Percentiles rank a stretch among this genome's conserved stretches.
Conservation (phyloP, 2,888 invertebrate genomes). For the Laspeyria flexula region DNA sequence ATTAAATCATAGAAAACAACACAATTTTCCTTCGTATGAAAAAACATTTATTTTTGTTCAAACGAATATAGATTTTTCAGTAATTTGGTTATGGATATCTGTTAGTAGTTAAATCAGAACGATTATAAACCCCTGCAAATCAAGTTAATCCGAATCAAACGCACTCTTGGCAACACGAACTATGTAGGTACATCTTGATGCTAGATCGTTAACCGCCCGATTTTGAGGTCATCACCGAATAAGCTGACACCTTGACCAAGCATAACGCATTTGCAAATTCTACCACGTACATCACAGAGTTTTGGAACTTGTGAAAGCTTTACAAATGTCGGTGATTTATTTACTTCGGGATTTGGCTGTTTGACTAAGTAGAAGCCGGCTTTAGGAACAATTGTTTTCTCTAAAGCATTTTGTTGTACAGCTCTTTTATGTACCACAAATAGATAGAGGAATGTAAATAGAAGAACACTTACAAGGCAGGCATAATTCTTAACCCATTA, state of each 20-base stretch:
- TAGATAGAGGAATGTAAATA: background rate
- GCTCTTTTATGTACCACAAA: background rate
- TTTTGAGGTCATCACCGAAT: slow-evolving; percentile 46
- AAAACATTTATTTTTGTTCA: too few species aligned
- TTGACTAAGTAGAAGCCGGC: slow-evolving; percentile 19
- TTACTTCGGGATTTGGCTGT: slow-evolving; percentile 18
- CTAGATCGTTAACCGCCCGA: slow-evolving; percentile 62
- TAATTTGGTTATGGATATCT: too few species aligned
- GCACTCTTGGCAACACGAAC: background rate
- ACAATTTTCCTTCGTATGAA: too few species aligned
- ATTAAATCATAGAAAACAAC: too few species aligned
- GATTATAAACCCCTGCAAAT: too few species aligned
- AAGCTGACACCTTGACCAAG: slow-evolving; percentile 41
- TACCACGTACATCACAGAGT: slow-evolving; percentile 14
- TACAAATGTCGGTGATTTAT: slow-evolving; percentile 37
- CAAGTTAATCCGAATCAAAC: too few species aligned
- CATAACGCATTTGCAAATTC: slow-evolving; percentile 16
- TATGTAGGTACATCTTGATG: slow-evolving; percentile 52
- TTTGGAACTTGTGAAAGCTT: slow-evolving; percentile 27
- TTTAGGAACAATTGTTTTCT: slow-evolving; percentile 21
- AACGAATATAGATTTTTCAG: too few species aligned
- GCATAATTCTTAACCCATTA: too few species aligned
- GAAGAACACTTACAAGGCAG: too few species aligned
- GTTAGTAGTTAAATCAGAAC: too few species aligned
- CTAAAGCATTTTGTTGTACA: slow-evolving; percentile 8